Evolutionary conservation across 2,797 vertebrate genomes (phyloP), one percentile per base, ranked within the genome.

Genomic region (Smutsia gigantea): DNA sequence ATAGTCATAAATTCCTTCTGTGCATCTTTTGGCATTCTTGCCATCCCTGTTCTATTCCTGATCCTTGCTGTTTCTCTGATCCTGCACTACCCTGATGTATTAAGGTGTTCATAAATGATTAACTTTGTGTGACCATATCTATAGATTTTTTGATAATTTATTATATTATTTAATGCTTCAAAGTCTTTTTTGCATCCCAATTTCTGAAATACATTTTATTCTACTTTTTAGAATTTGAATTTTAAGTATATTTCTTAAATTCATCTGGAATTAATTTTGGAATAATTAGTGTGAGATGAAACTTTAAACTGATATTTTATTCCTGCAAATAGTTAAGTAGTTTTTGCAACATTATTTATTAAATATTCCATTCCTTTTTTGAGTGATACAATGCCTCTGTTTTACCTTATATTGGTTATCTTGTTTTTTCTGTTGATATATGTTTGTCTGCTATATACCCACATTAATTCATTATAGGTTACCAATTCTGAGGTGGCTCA

Each of bases 171-270:
- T 72, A 66, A 29, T 92, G 21, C 57, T 92, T 77, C 34, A 75
- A 79, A 71, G 19, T 51, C 4, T 57, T 93, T 86, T 95, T 78
- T 31, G n/a, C 49, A 74, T 68, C 39, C 46, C 19, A 34, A n/a
- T 90, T 2, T 63, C 49, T 68, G 34, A 87, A 87, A 83, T 77
- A 87, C 21, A 53, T 64, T 92, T 77, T 82, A 51, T 81, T 85
- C 51, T 61, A 61, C 14, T 12, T 87, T 78, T 63, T 77, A 49
- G 71, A 57, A 27, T 87, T 90, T 83, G 57, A 92, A 34, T 94
- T 92, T 89, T 74, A 87, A 82, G 64, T 51, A 71, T 53, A 79
- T 39, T 49, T 21, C 17, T 90, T 96, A 87, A 91, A 79, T 87
- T 79, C 18, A 55, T 42, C n/a, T 75, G 37, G 34, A 93, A 68